Base-by-base conservation (phyloP, 2,797 vertebrate genomes). In the Melanotaenia pygmaea region DNA sequence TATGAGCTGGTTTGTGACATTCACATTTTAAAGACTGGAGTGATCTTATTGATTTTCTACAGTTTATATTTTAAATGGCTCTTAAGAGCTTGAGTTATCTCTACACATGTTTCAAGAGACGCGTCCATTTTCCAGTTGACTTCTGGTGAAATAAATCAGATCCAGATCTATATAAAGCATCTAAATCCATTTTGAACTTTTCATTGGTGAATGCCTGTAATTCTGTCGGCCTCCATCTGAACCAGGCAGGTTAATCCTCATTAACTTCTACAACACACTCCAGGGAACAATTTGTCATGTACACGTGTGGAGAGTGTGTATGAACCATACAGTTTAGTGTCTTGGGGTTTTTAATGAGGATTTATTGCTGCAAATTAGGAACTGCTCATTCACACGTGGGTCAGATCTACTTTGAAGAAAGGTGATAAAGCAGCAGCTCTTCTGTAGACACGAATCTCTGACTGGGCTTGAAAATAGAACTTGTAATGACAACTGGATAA, bases 231-330 rank as follows among this genome's bases (percentile, higher is more conserved):
- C 59, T 70, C 32, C 67, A 30, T 73, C 68, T 63, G 24, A 67
- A 77, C 61, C 68, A 71, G 70, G 61, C 65, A 81, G 73, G 80
- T 89, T 87, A 84, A 85, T 86, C 77, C 81, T 87, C 82, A 87
- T 89, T 89, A 84, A 82, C 80, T 62, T 83, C 74, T 61, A 72
- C 68, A 59, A 77, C 71, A 75, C 51, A 63, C 88, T 72, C 13
- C 11, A 59, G 83, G 84, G 82, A 84, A 67, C 67, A 66, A 71
- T 86, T 84, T 80, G 53, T 86, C 81, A 75, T 84, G 70, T 56
- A 35, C 51, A 67, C 58, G 77, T 82, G 70, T 50, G 50, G 18
- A 26, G 35, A 58, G 64, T 65, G 67, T 34, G 59, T 67, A 53
- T 53, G 65, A 58, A n/a, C 24, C 28, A 59, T 67, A 63, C 47